These are phyloP conservation scores for Brachynemurus nebulosus DNA, from an alignment of 2,888 invertebrate species.

Conservation along the genomic window DNA sequence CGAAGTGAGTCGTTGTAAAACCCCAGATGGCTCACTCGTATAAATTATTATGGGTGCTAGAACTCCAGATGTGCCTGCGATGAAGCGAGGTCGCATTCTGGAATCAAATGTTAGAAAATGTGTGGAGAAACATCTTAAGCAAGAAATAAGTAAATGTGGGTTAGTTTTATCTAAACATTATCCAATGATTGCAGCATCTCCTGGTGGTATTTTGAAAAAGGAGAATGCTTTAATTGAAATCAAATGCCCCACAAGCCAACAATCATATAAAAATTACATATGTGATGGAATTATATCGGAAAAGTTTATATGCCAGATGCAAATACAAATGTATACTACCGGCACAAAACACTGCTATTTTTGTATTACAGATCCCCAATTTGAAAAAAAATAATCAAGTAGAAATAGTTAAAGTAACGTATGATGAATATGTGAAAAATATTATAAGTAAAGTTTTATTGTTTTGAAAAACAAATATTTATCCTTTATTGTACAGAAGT, in stretches of 20 bases:
- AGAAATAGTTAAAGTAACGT: no score
- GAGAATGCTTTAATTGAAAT: conserved; percentile 16
- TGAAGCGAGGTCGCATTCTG: conserved; percentile 4
- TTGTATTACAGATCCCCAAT: no score
- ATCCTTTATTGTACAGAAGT: no score
- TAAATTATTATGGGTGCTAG: conserved; percentile 7
- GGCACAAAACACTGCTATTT: no score
- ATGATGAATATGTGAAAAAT: no score
- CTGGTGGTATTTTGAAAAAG: conserved; percentile 8
- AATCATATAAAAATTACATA: no score
- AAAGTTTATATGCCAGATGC: no score
- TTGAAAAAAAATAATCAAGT: no score
- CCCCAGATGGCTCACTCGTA: neutral
- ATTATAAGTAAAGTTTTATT: no score
- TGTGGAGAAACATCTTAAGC: neutral
- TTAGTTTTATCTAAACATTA: neutral
- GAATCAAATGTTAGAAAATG: conserved; percentile 5
- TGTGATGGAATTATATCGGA: no score
- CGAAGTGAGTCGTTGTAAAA: conserved; percentile 13
- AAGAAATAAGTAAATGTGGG: conserved; percentile 7
- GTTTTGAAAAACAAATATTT: no score
- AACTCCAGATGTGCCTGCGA: conserved; percentile 3
- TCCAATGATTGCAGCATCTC: conserved; percentile 13
- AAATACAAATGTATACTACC: no score
- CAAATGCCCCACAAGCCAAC: conserved; percentile 17